Evolutionary conservation across 1,140 invertebrate genomes (phyloP).

Genomic region (Sitophilus oryzae): DNA sequence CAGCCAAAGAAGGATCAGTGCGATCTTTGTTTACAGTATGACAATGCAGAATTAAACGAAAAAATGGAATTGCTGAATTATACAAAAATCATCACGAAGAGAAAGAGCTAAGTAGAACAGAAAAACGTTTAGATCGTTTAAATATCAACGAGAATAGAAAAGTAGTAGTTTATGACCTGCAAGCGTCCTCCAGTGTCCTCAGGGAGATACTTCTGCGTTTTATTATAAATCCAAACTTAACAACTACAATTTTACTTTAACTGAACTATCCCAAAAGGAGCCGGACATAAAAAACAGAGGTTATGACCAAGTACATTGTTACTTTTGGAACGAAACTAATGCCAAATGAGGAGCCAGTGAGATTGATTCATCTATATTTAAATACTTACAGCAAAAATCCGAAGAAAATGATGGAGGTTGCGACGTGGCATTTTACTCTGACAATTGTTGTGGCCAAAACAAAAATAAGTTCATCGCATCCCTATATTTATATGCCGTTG

Average conservation of each 20-base stretch:
- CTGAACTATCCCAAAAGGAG: too few species aligned
- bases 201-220: slow-evolving; percentile 38
- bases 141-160: background rate
- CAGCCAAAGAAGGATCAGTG: slow-evolving; percentile 5
- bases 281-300: too few species aligned
- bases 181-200: slow-evolving; percentile 40
- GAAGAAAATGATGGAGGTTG: slow-evolving; percentile 3
- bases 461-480: too few species aligned
- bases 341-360: too few species aligned
- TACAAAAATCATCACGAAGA: background rate
- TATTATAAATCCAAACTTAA: too few species aligned
- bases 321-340: too few species aligned
- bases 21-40: background rate
- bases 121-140: background rate
- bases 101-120: background rate
- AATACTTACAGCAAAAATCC: slow-evolving; percentile 27
- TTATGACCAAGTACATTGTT: too few species aligned
- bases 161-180: slow-evolving; percentile 41
- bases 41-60: background rate
- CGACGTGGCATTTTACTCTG: too few species aligned
- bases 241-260: too few species aligned
- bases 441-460: too few species aligned
- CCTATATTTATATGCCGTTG: too few species aligned
- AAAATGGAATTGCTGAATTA: too few species aligned
- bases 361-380: slow-evolving; percentile 42